These are phyloP conservation scores for Sturnus vulgaris DNA, from an alignment of 2,113 vertebrate genomes.

Conservation along the genomic window DNA sequence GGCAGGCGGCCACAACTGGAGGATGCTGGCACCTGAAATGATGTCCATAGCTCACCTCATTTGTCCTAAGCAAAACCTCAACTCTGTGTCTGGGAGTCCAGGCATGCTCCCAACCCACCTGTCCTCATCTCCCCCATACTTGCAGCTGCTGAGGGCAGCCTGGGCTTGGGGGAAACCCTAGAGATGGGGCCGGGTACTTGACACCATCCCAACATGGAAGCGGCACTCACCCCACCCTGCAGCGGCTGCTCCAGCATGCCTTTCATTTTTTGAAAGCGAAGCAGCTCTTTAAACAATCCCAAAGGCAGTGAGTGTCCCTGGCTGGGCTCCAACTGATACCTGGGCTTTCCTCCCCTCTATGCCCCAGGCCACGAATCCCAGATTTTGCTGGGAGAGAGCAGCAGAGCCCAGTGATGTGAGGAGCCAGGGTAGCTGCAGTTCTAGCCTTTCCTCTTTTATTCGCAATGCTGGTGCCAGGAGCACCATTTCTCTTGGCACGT, in stretches of 20 bases:
- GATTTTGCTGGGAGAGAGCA: neutral
- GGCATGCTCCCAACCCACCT: neutral
- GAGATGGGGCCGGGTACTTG: neutral
- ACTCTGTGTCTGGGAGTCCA: neutral
- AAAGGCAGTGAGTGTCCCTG: conserved; percentile 9
- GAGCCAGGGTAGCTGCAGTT: neutral
- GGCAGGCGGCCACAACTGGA: neutral
- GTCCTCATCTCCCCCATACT: neutral
- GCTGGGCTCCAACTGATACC: neutral
- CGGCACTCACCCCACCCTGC: neutral
- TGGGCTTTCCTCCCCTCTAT: neutral
- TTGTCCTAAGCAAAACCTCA: neutral
- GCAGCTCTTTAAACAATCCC: conserved; percentile 15
- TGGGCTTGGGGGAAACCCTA: neutral
- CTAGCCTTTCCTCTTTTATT: neutral
- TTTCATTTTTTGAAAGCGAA: conserved; percentile 3
- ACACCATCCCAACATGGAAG: neutral
- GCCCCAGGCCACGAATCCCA: neutral
- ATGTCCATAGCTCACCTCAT: neutral
- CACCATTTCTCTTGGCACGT: neutral
- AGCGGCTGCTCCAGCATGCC: neutral
- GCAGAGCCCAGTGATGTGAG: neutral
- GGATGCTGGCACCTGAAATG: neutral
- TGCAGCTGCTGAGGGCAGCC: conserved; percentile 1
- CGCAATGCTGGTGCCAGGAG: neutral